A percentile compares a stretch with the other conserved stretches of the same genome.
These are phyloP conservation scores for Podocnemis expansa DNA, from an alignment of 2,113 vertebrate species.

Conservation along the genomic window DNA sequence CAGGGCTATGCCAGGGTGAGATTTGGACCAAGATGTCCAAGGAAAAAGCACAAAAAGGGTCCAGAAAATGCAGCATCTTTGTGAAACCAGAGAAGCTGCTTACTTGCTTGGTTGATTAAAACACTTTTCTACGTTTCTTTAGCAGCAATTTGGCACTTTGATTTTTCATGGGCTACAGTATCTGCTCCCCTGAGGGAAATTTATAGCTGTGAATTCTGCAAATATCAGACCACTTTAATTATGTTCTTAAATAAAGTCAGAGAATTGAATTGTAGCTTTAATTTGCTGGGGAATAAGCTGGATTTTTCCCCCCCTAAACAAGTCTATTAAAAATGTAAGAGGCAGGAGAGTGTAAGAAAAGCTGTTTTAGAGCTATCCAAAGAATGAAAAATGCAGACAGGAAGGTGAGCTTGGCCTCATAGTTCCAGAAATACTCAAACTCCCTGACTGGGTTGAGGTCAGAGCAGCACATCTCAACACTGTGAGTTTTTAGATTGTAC, in stretches of 20 bases:
- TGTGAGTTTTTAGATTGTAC: background rate
- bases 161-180: background rate
- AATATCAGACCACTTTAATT: background rate
- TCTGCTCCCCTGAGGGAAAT: background rate
- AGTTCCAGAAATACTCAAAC: background rate
- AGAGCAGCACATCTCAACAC: background rate
- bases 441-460: background rate
- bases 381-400: background rate
- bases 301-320: background rate
- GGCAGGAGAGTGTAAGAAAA: background rate
- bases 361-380: background rate
- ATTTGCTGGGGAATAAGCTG: fast-evolving
- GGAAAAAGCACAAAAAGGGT: fast-evolving
- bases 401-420: background rate
- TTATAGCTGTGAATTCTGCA: background rate
- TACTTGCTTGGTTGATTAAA: background rate
- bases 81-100: background rate
- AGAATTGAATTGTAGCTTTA: background rate
- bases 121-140: background rate
- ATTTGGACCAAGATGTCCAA: background rate
- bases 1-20: background rate
- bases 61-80: fast-evolving
- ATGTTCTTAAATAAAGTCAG: background rate
- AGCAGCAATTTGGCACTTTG: background rate
- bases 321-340: background rate